Base-by-base conservation (phyloP, 1,140 invertebrate species). In the Lordiphosa stackelbergi region DNA sequence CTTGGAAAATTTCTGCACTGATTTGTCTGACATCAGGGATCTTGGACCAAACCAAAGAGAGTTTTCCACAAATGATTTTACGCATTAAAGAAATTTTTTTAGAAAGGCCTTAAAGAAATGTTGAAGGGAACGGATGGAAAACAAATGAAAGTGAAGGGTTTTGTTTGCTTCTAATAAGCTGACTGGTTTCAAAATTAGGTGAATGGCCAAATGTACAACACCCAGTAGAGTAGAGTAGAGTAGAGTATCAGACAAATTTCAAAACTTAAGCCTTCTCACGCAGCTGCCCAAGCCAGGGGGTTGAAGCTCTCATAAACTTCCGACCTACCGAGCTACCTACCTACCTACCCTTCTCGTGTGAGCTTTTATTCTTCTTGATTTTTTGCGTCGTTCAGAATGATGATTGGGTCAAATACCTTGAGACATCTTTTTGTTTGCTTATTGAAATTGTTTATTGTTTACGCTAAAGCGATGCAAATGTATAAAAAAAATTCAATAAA, bases 391-490 rank as follows among this genome's bases (percentile, higher is more conserved):
- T 59, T 61, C 34, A 24, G 37, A 47, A 60, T 53, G 43, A 66
- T 63, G 31, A 52, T 59, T 70, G 66, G 71, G 71, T 81, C 71
- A 75, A 83, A 81, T 83, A 83, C 63, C 77, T 75, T 69, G 59
- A 60, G 63, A 66, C 58, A 68, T 79, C 70, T 52, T 65, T 53
- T 61, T 66, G 46, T 61, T 68, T 73, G 62, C 66, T 69, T 58
- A 72, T 74, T 81, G 68, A 75, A 62, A 75, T 74, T 70, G 66
- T 62, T 69, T 69, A 69, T 69, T 75, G 72, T 66, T 69, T 10
- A 53, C 24, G 36, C 6, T 31, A 38, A 52, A 51, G 41, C 66
- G 43, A 79, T 81, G 74, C 75, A 79, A 79, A 79, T 78, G 64
- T 66, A 70, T 71, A 38, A 8, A 58, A 31, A 57, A 69, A 75